Base-by-base conservation (phyloP, 1,140 invertebrate species). In the Venustaconcha ellipsiformis region DNA sequence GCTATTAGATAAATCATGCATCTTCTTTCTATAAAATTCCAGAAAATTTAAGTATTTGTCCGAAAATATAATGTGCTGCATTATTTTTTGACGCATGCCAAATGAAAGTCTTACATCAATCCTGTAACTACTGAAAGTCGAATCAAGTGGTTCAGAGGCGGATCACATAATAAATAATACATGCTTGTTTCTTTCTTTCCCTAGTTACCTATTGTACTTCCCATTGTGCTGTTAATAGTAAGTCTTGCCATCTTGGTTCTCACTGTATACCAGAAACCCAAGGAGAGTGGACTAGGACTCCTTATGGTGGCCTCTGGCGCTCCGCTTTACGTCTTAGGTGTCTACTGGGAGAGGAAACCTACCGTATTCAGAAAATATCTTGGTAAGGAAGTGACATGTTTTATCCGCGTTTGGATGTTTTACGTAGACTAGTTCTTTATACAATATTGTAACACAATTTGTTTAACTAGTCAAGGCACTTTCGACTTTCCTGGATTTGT, bases 281-380 rank as follows among this genome's bases (percentile, higher is more conserved):
- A 91, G 70, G 95, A 96, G 88, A 95, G 96, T 56, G 91, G 94
- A 8, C 94, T 95, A 82, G 96, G 96, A 17, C 90, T 95, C 8
- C 84, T 94, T 82, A 89, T 92, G 57, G 90, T 91, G n/a, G 76
- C 91, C 2, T 82, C 90, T 23, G 92, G 92, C 48, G 80, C 92
- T 30, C 92, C 92, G 5, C 89, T 92, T 14, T 92, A 92, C 78
- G 84, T 90, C 18, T 59, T 91, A 12, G 87, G 87, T 63, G 83
- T 92, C 5, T 75, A 59, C 14, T 86, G 86, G 86, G 82, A 83
- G 84, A 92, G 92, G 37, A 95, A 95, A 85, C 96, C 96, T 0
- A 84, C 37, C 4, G 11, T 48, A 48, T 48, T 48, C 37, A 48
- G 37, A 48, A 48, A 48, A 48, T 48, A 48, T 48, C 37, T 48